Evolutionary conservation across 2,888 invertebrate species (phyloP), one percentile per base, ranked within the genome.

Genomic region (Tiliacea aurago): DNA sequence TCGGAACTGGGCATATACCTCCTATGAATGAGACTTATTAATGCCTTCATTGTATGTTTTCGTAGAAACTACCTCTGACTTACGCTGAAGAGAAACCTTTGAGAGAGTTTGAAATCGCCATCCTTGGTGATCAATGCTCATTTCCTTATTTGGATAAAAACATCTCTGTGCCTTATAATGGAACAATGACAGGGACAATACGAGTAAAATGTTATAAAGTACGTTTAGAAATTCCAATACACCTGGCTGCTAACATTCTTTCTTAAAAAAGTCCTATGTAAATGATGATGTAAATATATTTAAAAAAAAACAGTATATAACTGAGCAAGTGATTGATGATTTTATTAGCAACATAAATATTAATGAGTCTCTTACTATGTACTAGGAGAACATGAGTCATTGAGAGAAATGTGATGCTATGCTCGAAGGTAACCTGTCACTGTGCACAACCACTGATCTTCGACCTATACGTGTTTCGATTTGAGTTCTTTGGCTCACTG

Each of bases 401-500:
- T 47, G 37, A 76, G 81, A 76, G 81, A 76, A 79, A 79, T 79
- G 65, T 76, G 69, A 76, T 76, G 76, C 69, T 80, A 10, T 62
- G 15, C 43, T 47, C 51, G 55, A 79, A 76, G 69, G 76, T 66
- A 76, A 62, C 78, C 76, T 76, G 76, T 79, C 76, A 76, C 64
- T 68, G 20, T 0, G 47, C 67, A 74, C 56, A 61, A 61, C 15
- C 18, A n/a, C 15, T 75, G 68, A 80, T 58, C 62, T 79, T 66
- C 45, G 69, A 81, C 65, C 76, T 70, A 23, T 51, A 49, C 53
- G 49, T 64, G 80, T 47, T 74, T 74, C 13, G 18, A 64, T 70
- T 45, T 28, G 13, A 20, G 56, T 18, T 80, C 13, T 66, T 63
- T 41, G n/a, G 20, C 62, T 62, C 41, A 53, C 59, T 23, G 53